Evolutionary conservation across 2,113 vertebrate genomes (phyloP).

Genomic region (Pogonocichla stellata): DNA sequence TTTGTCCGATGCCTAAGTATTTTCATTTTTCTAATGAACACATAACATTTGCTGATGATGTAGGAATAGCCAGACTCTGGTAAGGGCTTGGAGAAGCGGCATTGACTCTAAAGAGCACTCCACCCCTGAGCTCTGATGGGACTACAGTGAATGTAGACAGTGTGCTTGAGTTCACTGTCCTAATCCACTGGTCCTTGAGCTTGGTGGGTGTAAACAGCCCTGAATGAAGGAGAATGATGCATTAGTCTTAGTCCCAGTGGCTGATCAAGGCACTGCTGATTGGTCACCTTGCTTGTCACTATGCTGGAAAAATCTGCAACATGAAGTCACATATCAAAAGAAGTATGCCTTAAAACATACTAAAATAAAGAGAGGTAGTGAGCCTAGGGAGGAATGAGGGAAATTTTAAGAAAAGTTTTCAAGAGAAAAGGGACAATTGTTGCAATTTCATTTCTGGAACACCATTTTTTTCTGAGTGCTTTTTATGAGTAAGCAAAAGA

Average conservation of each 20-base stretch:
- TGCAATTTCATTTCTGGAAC: not conserved
- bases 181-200: not conserved
- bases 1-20: not conserved
- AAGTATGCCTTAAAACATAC: not conserved
- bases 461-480: not conserved
- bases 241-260: not conserved
- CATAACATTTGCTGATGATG: not conserved
- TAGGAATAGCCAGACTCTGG: not conserved
- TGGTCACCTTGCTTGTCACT: not conserved
- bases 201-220: not conserved
- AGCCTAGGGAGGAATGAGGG: not conserved
- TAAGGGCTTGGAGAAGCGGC: not conserved
- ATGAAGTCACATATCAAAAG: no score
- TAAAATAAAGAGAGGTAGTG: not conserved
- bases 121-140: not conserved
- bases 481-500: not conserved
- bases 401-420: not conserved
- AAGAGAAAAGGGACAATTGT: not conserved
- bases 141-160: not conserved
- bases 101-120: not conserved
- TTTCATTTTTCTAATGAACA: not conserved
- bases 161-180: not conserved
- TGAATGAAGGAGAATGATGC: not conserved
- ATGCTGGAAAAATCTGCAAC: not conserved
- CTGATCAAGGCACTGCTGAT: not conserved